phyloP scores from a whole-genome alignment of 2,113 vertebrate genomes.

The Mirza zaza region DNA sequence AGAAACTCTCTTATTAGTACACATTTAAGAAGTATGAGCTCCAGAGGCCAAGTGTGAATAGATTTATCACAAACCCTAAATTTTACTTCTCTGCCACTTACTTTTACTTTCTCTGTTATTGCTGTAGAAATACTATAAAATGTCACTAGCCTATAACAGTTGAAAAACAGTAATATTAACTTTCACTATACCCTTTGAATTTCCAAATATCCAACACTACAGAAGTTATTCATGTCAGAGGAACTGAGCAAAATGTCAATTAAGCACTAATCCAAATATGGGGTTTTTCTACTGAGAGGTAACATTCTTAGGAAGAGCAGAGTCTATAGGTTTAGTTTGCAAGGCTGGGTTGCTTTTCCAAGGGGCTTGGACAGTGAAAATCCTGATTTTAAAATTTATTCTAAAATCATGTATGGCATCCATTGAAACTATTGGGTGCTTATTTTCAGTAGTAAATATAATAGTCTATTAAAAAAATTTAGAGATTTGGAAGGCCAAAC shows the following conservation, averaged over 20 bases:
- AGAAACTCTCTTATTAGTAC: background rate
- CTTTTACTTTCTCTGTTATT: background rate
- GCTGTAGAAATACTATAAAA: background rate
- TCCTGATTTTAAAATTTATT: background rate
- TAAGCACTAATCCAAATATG: background rate
- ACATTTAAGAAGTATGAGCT: background rate
- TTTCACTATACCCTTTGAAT: too few relatives aligned
- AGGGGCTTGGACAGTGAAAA: background rate
- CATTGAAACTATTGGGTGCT: background rate
- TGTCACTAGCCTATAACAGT: background rate
- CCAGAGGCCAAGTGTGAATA: background rate
- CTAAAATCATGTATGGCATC: background rate
- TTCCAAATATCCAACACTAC: background rate
- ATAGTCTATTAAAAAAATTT: background rate
- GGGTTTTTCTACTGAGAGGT: background rate
- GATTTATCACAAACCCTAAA: background rate
- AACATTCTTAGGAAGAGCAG: background rate
- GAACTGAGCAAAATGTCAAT: background rate
- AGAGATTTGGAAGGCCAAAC: background rate
- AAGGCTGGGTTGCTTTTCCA: background rate
- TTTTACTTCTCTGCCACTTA: background rate
- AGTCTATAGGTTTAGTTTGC: background rate
- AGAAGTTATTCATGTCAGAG: background rate
- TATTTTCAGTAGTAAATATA: background rate
- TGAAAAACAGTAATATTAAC: background rate